These are phyloP conservation scores for Drosophila sulfurigaster DNA, from an alignment of 1,140 invertebrate species.

Conservation along the genomic window DNA sequence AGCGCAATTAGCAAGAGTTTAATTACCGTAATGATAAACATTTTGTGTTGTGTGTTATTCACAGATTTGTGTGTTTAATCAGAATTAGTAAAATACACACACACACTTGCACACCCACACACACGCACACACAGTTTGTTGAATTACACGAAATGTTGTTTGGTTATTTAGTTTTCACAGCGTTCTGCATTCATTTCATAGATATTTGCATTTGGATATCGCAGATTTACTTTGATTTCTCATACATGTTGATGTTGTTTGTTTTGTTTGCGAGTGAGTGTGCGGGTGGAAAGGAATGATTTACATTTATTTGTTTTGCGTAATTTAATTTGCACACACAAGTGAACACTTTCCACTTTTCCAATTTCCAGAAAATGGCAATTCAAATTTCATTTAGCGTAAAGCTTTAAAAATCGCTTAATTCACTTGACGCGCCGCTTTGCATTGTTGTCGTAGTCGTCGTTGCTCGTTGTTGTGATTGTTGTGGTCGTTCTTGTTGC, in stretches of 20 bases:
- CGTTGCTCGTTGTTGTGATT: slow-evolving; percentile 32
- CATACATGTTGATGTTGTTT: slow-evolving; percentile 38
- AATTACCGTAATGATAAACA: slow-evolving; percentile 84
- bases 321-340: slow-evolving; percentile 82
- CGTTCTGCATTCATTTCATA: slow-evolving; percentile 22
- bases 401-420: slow-evolving; percentile 82
- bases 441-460: slow-evolving; percentile 49
- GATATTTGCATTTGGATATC: slow-evolving; percentile 23
- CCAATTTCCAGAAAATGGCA: slow-evolving; percentile 42
- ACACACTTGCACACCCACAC: slow-evolving; percentile 2
- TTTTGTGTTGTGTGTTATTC: slow-evolving; percentile 54
- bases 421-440: slow-evolving; percentile 76
- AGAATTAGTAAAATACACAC: slow-evolving; percentile 43
- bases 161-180: slow-evolving; percentile 32
- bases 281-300: slow-evolving; percentile 15
- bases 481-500: slow-evolving; percentile 36
- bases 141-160: slow-evolving; percentile 42
- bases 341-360: slow-evolving; percentile 58
- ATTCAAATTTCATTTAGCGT: slow-evolving; percentile 82
- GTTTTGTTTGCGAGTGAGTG: slow-evolving; percentile 3
- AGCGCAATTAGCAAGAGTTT: slow-evolving; percentile 84
- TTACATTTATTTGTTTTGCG: slow-evolving; percentile 79
- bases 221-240: slow-evolving; percentile 33
- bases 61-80: slow-evolving; percentile 31
- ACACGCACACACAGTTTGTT: slow-evolving; percentile 3